These are phyloP conservation scores for Drosophila lacertosa DNA, from an alignment of 1,140 invertebrate species.

Conservation along the genomic window DNA sequence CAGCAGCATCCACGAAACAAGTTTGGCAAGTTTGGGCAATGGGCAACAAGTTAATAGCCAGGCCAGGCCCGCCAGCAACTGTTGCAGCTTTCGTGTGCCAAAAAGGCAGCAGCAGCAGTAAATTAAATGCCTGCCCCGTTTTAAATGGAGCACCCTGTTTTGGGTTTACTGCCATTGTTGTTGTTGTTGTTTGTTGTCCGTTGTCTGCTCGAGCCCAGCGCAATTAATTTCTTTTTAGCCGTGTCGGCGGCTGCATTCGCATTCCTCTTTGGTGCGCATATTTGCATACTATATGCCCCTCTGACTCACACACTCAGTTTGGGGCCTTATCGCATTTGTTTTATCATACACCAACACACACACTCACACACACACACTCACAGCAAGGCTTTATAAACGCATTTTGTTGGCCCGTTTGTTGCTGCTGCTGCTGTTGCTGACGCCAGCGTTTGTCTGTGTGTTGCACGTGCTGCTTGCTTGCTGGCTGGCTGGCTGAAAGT, in stretches of 20 bases:
- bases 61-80: conserved; percentile 25
- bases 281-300: conserved; percentile 73
- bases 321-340: conserved; percentile 80
- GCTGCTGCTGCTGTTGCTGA: conserved; percentile 47
- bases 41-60: conserved; percentile 76
- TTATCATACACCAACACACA: conserved; percentile 65
- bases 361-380: conserved; percentile 24
- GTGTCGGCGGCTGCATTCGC: conserved; percentile 77
- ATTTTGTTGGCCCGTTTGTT: conserved; percentile 60
- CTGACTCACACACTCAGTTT: conserved; percentile 71
- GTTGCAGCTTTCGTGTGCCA: conserved; percentile 70
- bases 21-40: conserved; percentile 78
- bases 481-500: conserved; percentile 55
- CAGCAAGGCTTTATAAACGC: conserved; percentile 64
- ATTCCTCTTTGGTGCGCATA: conserved; percentile 70
- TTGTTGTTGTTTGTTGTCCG: conserved; percentile 45
- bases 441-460: conserved; percentile 60
- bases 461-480: conserved; percentile 69
- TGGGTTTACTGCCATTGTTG: conserved; percentile 33
- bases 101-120: conserved; percentile 25
- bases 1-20: conserved; percentile 67
- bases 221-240: conserved; percentile 82
- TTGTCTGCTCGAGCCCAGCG: conserved; percentile 65
- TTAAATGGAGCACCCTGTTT: conserved; percentile 79
- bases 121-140: conserved; percentile 76